These are phyloP conservation scores for Schmidtea mediterranea DNA, from an alignment of 1,140 invertebrate species.

Conservation along the genomic window DNA sequence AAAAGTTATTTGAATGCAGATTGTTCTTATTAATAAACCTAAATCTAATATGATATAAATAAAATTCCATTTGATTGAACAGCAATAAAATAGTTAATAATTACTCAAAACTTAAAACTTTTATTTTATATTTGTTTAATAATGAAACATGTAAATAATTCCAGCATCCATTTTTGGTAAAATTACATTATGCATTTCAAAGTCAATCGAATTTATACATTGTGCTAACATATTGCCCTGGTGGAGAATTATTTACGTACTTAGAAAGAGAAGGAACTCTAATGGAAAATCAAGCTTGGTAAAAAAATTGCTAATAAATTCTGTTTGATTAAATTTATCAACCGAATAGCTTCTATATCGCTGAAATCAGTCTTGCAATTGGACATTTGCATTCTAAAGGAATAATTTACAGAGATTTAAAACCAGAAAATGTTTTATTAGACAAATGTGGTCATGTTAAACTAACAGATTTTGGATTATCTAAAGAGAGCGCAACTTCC, in stretches of 20 bases:
- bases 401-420: conserved; percentile 44
- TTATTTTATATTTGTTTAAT: no score
- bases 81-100: no score
- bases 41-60: no score
- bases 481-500: conserved; percentile 70
- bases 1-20: no score
- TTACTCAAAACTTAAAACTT: no score
- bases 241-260: conserved; percentile 70
- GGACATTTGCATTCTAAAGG: conserved; percentile 61
- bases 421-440: conserved; percentile 68
- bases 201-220: conserved; percentile 65
- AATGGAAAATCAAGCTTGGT: not conserved
- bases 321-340: no score
- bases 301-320: not conserved
- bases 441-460: conserved; percentile 46
- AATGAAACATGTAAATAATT: not conserved
- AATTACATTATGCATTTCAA: conserved; percentile 73
- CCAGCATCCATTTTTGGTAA: conserved; percentile 55
- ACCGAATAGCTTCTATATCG: conserved; percentile 45
- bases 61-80: no score
- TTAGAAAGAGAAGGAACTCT: conserved; percentile 21
- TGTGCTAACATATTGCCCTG: conserved; percentile 68
- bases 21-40: no score
- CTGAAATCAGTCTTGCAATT: conserved; percentile 61
- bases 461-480: conserved; percentile 90